Evolutionary conservation across 2,888 invertebrate genomes (phyloP), one percentile per base, ranked within the genome.

Genomic region (Lepidocyrtoides sp.): DNA sequence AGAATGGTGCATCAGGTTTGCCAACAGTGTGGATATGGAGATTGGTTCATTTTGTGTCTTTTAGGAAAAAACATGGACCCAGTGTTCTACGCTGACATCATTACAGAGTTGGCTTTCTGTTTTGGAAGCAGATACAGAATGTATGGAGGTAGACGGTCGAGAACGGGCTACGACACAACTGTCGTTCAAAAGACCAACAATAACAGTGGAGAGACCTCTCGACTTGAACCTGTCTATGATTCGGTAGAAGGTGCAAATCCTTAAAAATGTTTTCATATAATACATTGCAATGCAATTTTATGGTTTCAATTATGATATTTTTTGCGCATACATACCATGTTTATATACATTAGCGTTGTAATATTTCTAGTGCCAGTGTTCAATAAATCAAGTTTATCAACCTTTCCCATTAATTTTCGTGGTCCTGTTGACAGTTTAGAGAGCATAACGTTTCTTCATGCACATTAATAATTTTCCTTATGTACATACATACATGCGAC

Each of bases 31-130:
- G 41, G 60, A 36, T 88, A 85, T 57, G 93, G 91, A 4, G 98
- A 98, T 95, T 98, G 98, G 98, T 96, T 98, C 94, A 97, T 98
- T 95, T 95, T 98, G 12, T 97, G 97, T 94, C 97, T 98, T 94
- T 95, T 98, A 81, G 97, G 97, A 12, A 97, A 97, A 95, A 98
- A 98, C 95, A 96, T 98, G 95, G 97, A 98, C 92, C 96, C 97
- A 66, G 96, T 97, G 92, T 96, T 98, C 0, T 98, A 98, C 95
- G 98, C 98, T 95, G 98, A 98, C 95, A 96, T 98, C 93, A 97
- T 98, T 95, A 96, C 96, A 83, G 98, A 98, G 94, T 96, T 98
- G 94, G 97, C 97, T 1, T 91, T 81, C 29, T 86, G 90, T 23
- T 85, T 85, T 77, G 89, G 89, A 26, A 89, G 89, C 29, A 41